Evolutionary conservation across 2,888 invertebrate genomes (phyloP), one percentile per base, ranked within the genome.

Genomic region (Yponomeuta evonymella): DNA sequence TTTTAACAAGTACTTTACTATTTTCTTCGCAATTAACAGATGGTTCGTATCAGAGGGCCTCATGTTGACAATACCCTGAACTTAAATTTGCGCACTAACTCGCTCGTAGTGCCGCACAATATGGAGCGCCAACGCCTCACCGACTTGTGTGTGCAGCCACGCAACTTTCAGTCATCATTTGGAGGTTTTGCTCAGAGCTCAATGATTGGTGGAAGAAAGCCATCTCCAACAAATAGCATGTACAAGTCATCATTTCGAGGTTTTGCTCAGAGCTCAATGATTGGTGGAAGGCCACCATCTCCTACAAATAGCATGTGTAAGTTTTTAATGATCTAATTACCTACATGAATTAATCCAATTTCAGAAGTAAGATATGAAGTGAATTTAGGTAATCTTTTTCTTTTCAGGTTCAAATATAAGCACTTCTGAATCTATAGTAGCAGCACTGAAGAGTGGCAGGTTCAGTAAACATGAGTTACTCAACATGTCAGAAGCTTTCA

Each of bases 391-490:
- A 43, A 23, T 23, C 23, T 8, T 43, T 8, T 58, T 67, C 65
- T 71, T 83, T 85, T 72, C 80, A 90, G 90, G 82, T 78, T 82
- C 90, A 33, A 82, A 78, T 75, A 77, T 80, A 64, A 86, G 81
- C 75, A 86, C 86, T 71, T 75, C 74, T 48, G 86, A 87, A 8
- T 69, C 36, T 58, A 87, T 90, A 75, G 82, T 78, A 71, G 76
- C 78, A 72, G 83, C 84, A 58, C 76, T 89, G 0, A 83, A 83
- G 71, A 84, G 79, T 77, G 75, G 67, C 0, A 78, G 84, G 48
- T 88, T 82, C 58, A 88, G 81, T 71, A 80, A 80, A 72, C 73
- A 80, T 79, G 91, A 90, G 23, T 69, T 80, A 64, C 80, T 74
- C 76, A 74, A 81, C 43, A 84, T 91, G 23, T 79, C 79, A 75